phyloP scores from a whole-genome alignment of 2,113 vertebrate genomes.

The Dryoscopus gambensis region DNA sequence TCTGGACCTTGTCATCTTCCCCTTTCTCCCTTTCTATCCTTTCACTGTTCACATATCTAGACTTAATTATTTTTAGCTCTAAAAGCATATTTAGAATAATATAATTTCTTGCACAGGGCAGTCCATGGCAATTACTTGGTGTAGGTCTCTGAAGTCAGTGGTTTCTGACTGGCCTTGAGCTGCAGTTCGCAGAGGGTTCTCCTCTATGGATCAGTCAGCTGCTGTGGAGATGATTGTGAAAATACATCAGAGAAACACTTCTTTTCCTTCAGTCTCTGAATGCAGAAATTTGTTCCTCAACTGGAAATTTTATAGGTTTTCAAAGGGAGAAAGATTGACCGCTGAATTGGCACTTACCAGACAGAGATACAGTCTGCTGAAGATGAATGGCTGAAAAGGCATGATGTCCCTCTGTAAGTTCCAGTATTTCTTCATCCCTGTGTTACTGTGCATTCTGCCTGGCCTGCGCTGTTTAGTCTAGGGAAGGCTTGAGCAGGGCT shows the following conservation, averaged over 20 bases:
- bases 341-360: neutral
- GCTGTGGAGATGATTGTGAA: neutral
- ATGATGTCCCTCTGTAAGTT: neutral
- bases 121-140: neutral
- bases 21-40: neutral
- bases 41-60: neutral
- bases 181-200: neutral
- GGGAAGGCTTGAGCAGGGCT: neutral
- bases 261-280: neutral
- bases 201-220: neutral
- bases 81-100: neutral
- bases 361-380: neutral
- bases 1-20: neutral
- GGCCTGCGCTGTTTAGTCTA: neutral
- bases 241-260: neutral
- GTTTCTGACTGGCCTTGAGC: neutral
- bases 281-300: neutral
- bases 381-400: neutral
- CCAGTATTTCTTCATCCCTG: neutral
- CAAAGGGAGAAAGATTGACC: fast-evolving
- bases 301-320: neutral
- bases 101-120: neutral
- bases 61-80: neutral
- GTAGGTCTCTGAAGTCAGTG: neutral
- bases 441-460: neutral